Percentiles rank a stretch among this genome's conserved stretches.
Evolutionary conservation across 2,113 vertebrate genomes (phyloP).

Genomic region (Oostethus manadensis): DNA sequence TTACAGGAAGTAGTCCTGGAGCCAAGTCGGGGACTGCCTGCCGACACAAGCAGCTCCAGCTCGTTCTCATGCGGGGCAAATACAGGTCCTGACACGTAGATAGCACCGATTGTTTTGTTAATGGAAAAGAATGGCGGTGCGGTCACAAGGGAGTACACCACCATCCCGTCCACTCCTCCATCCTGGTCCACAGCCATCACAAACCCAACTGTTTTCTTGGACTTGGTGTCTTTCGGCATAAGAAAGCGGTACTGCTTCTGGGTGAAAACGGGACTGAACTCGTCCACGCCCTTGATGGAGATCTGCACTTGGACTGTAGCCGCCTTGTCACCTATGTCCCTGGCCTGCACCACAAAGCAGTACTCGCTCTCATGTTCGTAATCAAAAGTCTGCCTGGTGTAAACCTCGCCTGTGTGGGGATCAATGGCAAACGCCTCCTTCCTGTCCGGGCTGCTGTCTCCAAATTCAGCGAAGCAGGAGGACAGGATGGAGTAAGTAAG

Average conservation of each 20-base stretch:
- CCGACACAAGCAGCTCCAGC: conserved; percentile 76
- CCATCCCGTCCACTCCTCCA: conserved; percentile 79
- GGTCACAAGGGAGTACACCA: conserved; percentile 78
- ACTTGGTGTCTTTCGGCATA: conserved; percentile 68
- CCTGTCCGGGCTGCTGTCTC: conserved; percentile 57
- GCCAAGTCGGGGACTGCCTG: conserved; percentile 76
- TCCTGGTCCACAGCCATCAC: conserved; percentile 86
- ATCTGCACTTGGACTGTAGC: conserved; percentile 78
- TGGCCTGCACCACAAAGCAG: conserved; percentile 82
- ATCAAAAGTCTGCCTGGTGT: conserved; percentile 80
- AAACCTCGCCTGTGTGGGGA: conserved; percentile 81
- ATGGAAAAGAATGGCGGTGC: conserved; percentile 78
- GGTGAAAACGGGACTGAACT: conserved; percentile 87
- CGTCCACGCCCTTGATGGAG: conserved; percentile 81
- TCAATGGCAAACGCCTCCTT: conserved; percentile 83
- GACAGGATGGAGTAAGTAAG: conserved; percentile 84
- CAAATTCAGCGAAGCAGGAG: conserved; percentile 71
- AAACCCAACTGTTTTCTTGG: conserved; percentile 75
- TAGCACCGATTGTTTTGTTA: conserved; percentile 78
- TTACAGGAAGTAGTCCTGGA: conserved; percentile 78
- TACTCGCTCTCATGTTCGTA: conserved; percentile 79
- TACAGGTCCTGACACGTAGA: conserved; percentile 74
- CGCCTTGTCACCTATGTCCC: conserved; percentile 78
- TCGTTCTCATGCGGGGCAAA: conserved; percentile 61
- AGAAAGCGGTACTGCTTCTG: conserved; percentile 81